These are phyloP conservation scores for Laupala kohalensis DNA, from an alignment of 1,140 invertebrate species.

Conservation along the genomic window DNA sequence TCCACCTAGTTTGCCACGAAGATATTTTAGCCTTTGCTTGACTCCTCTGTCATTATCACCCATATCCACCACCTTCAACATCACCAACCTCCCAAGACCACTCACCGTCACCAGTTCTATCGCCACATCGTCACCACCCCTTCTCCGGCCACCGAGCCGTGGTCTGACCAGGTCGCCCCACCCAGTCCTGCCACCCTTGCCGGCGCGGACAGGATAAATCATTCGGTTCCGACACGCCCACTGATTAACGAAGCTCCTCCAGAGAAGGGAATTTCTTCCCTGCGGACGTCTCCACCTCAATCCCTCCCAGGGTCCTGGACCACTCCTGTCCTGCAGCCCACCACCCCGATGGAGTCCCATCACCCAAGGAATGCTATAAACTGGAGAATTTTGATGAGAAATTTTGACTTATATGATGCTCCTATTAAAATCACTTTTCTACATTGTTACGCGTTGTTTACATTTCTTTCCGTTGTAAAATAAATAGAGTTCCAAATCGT, in stretches of 20 bases:
- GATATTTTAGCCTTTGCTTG: no score
- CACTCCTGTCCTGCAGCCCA: background rate
- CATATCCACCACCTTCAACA: no score
- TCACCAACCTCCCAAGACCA: no score
- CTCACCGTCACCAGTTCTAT: no score
- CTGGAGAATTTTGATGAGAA: background rate
- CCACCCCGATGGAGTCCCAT: background rate
- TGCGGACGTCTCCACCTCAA: background rate
- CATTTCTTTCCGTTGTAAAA: background rate
- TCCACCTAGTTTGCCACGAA: no score
- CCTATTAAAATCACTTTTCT: background rate
- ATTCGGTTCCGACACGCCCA: background rate
- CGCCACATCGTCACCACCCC: no score
- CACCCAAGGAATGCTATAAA: background rate
- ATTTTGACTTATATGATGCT: background rate
- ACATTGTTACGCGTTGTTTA: background rate
- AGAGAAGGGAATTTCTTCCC: background rate
- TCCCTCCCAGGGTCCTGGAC: no score
- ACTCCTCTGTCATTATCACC: no score
- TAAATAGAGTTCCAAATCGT: background rate
- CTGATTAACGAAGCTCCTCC: background rate
- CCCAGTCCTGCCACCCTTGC: background rate
- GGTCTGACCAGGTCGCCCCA: background rate
- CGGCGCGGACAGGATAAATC: background rate
- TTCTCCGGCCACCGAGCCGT: no score